Evolutionary conservation across 1,140 invertebrate species (phyloP).

Genomic region (Pogonomyrmex californicus): DNA sequence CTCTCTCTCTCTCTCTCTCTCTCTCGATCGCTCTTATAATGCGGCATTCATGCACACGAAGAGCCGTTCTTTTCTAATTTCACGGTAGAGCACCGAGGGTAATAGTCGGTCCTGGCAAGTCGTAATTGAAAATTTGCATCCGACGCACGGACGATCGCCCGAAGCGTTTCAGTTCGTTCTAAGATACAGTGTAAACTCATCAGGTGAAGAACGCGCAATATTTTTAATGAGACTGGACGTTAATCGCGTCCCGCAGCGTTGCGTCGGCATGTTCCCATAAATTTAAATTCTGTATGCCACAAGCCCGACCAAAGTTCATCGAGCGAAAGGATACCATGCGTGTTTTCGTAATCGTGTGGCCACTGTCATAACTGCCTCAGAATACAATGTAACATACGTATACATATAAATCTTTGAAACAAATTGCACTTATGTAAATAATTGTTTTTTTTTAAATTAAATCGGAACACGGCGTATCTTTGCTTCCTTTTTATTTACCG

Average conservation of each 20-base stretch:
- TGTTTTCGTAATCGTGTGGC: not conserved
- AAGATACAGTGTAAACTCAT: conserved; percentile 43
- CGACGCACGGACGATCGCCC: conserved; percentile 34
- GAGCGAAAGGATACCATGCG: not conserved
- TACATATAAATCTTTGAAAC: not conserved
- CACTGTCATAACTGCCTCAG: not conserved
- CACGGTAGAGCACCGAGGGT: conserved; percentile 59
- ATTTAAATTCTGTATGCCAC: not conserved
- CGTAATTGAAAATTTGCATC: conserved; percentile 65
- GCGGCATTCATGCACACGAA: conserved; percentile 46
- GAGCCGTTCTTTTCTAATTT: conserved; percentile 60
- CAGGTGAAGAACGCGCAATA: conserved; percentile 2
- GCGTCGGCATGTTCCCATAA: conserved; percentile 7
- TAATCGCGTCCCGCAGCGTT: not conserved
- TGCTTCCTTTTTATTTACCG: not conserved
- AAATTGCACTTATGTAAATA: not conserved
- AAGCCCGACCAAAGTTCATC: not conserved
- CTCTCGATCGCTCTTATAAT: conserved; percentile 43
- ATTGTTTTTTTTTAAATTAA: not conserved
- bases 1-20: not conserved
- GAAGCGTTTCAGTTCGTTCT: conserved; percentile 8
- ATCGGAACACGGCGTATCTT: not conserved
- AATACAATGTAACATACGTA: not conserved
- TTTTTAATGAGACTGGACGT: conserved; percentile 3
- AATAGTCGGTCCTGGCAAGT: conserved; percentile 54